phyloP scores from a whole-genome alignment of 2,797 vertebrate genomes.

The Chaetophractus vellerosus region DNA sequence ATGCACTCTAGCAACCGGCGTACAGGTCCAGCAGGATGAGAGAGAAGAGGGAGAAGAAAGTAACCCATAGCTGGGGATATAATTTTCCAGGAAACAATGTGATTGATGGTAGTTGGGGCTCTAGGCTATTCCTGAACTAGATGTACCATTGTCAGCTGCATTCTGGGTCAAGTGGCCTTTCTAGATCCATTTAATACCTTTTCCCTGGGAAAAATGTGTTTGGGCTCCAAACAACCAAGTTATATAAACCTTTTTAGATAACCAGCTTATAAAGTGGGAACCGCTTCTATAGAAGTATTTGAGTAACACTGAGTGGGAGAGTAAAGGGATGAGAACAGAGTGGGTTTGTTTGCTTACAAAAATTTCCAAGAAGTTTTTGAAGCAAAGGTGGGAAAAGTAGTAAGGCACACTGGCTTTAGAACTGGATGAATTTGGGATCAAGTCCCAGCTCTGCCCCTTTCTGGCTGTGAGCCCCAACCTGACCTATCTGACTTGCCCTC shows the following conservation, averaged over 20 bases:
- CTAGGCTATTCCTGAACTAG: constrained; percentile 45
- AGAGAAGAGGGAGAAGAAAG: neutral
- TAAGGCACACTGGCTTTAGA: neutral
- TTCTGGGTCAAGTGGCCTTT: constrained; percentile 77
- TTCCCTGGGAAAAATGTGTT: constrained; percentile 61
- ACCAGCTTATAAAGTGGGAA: constrained; percentile 73
- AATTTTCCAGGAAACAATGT: constrained; percentile 28
- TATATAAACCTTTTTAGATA: constrained; percentile 83
- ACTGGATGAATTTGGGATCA: neutral
- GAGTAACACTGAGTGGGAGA: constrained; percentile 84
- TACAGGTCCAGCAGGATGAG: neutral
- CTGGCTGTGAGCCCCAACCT: neutral
- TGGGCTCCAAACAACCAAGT: constrained; percentile 76
- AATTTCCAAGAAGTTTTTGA: constrained; percentile 71
- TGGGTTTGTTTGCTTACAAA: constrained; percentile 78
- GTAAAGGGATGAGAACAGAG: constrained; percentile 78
- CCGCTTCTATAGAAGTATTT: constrained; percentile 79
- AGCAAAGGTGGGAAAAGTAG: constrained; percentile 29
- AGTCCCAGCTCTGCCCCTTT: neutral
- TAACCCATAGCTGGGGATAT: neutral
- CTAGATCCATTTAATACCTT: constrained; percentile 51
- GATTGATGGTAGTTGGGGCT: neutral
- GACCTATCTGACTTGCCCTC: neutral
- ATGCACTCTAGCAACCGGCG: neutral
- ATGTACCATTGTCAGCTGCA: neutral